Evolutionary conservation across 2,797 vertebrate genomes (phyloP).

Genomic region (Pipistrellus pipistrellus): DNA sequence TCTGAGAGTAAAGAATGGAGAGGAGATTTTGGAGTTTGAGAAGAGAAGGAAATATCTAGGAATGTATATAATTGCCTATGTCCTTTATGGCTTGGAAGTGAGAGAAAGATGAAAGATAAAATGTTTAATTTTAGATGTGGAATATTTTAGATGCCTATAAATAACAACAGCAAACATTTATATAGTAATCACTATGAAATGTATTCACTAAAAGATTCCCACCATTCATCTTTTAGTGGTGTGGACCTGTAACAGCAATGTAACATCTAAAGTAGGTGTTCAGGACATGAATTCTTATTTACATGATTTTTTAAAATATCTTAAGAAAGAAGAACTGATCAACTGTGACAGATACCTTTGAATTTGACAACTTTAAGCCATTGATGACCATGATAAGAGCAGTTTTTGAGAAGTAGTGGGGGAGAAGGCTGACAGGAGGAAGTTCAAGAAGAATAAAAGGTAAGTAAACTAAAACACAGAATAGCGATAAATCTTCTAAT

Average conservation of each 20-base stretch:
- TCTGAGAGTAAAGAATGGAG: background rate
- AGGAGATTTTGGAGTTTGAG: background rate
- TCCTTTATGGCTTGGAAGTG: background rate
- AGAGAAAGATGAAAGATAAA: background rate
- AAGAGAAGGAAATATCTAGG: background rate
- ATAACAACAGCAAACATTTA: constrained; percentile 15
- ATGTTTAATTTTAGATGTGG: background rate
- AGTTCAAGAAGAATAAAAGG: background rate
- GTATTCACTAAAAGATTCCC: background rate
- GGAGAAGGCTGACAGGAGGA: background rate
- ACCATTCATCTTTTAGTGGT: background rate
- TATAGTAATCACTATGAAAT: background rate
- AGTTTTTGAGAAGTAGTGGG: background rate
- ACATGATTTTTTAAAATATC: background rate
- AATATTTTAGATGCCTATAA: background rate
- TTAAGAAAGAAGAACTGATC: background rate
- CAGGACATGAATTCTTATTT: background rate
- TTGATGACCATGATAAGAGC: background rate
- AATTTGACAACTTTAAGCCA: background rate
- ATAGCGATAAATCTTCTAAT: background rate
- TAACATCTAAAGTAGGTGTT: background rate
- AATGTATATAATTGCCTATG: background rate
- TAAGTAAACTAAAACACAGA: background rate
- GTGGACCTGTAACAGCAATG: background rate
- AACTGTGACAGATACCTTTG: background rate